phyloP scores from a whole-genome alignment of 2,888 invertebrate species.

The Liodrosophila aerea region DNA sequence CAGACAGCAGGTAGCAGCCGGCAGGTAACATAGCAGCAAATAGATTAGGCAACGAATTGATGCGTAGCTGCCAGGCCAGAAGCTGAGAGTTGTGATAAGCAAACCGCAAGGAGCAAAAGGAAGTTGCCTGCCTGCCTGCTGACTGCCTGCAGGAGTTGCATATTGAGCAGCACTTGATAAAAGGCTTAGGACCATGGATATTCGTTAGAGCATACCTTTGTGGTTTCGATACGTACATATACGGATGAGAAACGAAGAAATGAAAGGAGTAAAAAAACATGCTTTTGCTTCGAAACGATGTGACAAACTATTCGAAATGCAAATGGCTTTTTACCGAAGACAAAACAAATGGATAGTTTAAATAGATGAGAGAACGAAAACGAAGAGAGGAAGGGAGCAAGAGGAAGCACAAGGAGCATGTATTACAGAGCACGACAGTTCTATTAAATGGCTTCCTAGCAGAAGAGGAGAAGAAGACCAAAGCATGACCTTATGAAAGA shows the following conservation, averaged over 20 bases:
- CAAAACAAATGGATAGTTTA: slow-evolving; percentile 48
- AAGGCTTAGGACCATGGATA: slow-evolving; percentile 65
- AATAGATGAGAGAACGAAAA: slow-evolving; percentile 13
- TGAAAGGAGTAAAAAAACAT: slow-evolving; percentile 44
- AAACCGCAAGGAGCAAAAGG: slow-evolving; percentile 55
- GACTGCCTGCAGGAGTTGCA: slow-evolving; percentile 49
- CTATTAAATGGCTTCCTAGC: slow-evolving; percentile 6
- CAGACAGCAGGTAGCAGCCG: slow-evolving; percentile 37
- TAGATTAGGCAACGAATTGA: slow-evolving; percentile 75
- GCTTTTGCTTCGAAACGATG: slow-evolving; percentile 59
- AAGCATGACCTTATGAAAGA: background rate
- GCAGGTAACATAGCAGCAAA: slow-evolving; percentile 59
- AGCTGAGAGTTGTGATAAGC: slow-evolving; percentile 72
- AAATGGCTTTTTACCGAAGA: slow-evolving; percentile 49
- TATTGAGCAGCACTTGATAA: slow-evolving; percentile 75
- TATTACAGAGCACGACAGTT: slow-evolving; percentile 23
- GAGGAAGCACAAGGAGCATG: slow-evolving; percentile 4
- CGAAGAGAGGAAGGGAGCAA: background rate
- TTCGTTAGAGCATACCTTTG: slow-evolving; percentile 59
- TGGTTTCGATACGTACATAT: slow-evolving; percentile 32
- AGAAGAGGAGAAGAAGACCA: background rate
- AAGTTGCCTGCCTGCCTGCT: slow-evolving; percentile 35
- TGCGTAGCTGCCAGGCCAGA: slow-evolving; percentile 73
- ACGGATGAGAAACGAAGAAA: slow-evolving; percentile 11
- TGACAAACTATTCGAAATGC: slow-evolving; percentile 65